These are phyloP conservation scores for Ceratina australensis DNA, from an alignment of 1,140 invertebrate genomes.

Conservation along the genomic window DNA sequence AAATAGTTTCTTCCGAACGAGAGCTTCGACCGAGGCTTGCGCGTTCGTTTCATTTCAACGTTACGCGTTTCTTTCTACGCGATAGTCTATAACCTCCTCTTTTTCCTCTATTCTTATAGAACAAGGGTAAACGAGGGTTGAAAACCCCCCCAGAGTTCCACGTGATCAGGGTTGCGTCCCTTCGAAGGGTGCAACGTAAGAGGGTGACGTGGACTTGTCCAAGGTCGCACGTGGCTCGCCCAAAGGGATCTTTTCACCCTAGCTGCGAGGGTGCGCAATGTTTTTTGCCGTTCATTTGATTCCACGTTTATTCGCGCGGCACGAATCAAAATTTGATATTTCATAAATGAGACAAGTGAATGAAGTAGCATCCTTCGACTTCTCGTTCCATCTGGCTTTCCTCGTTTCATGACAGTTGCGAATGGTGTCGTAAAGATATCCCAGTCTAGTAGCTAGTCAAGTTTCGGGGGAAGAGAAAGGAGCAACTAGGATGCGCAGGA, in stretches of 20 bases:
- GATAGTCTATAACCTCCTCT: background rate
- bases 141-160: constrained; percentile 55
- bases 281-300: constrained; percentile 13
- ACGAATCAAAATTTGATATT: background rate
- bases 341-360: too few species aligned
- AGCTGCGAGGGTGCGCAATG: constrained; percentile 26
- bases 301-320: background rate
- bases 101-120: constrained; percentile 27
- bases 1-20: background rate
- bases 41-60: background rate
- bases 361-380: background rate
- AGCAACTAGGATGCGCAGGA: constrained; percentile 51
- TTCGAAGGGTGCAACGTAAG: constrained; percentile 57
- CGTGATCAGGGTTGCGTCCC: constrained; percentile 64
- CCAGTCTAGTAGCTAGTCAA: constrained; percentile 15
- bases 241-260: constrained; percentile 53
- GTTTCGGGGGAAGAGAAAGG: constrained; percentile 52
- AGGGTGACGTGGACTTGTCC: constrained; percentile 65
- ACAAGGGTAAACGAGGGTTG: constrained; percentile 58
- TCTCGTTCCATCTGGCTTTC: background rate
- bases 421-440: background rate
- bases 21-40: background rate
- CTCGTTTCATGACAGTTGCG: background rate
- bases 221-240: constrained; percentile 75
- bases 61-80: background rate